Percentiles rank a stretch among this genome's conserved stretches.
Evolutionary conservation across 2,888 invertebrate species (phyloP).

Genomic region (Drosophila parthenogenetica): DNA sequence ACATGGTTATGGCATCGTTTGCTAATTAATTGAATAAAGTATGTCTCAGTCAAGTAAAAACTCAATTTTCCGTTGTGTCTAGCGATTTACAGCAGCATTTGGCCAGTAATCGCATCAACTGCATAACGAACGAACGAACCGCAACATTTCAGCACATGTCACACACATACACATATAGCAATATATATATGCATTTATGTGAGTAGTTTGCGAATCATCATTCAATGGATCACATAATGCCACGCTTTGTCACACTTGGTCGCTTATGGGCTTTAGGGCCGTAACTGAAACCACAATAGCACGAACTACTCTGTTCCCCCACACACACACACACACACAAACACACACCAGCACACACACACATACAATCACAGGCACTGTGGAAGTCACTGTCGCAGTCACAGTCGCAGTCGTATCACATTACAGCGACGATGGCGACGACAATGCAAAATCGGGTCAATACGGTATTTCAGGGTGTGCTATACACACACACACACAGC

Average conservation of each 20-base stretch:
- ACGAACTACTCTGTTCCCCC: conserved; percentile 14
- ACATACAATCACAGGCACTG: conserved; percentile 11
- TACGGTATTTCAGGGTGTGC: conserved; percentile 73
- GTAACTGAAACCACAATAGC: conserved; percentile 30
- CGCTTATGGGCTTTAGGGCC: conserved; percentile 53
- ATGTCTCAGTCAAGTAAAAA: background rate
- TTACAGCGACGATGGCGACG: conserved; percentile 38
- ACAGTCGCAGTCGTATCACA: conserved; percentile 44
- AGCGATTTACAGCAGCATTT: conserved; percentile 1
- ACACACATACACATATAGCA: conserved; percentile 7
- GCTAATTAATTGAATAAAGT: conserved; percentile 7
- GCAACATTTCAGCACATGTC: conserved; percentile 25
- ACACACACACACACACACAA: conserved; percentile 3
- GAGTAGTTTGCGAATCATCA: conserved; percentile 51
- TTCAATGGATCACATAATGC: conserved; percentile 62
- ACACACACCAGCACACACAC: conserved; percentile 7
- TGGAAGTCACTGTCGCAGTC: background rate
- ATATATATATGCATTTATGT: background rate
- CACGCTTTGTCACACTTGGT: conserved; percentile 77
- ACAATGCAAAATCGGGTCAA: conserved; percentile 72
- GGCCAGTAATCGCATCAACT: conserved; percentile 22
- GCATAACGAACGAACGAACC: conserved; percentile 19
- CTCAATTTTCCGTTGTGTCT: conserved; percentile 7
- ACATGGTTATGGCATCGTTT: conserved; percentile 33
- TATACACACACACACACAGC: conserved; percentile 20